These are phyloP conservation scores for Tolypeutes matacus DNA, from an alignment of 2,797 vertebrate genomes.

Conservation along the genomic window DNA sequence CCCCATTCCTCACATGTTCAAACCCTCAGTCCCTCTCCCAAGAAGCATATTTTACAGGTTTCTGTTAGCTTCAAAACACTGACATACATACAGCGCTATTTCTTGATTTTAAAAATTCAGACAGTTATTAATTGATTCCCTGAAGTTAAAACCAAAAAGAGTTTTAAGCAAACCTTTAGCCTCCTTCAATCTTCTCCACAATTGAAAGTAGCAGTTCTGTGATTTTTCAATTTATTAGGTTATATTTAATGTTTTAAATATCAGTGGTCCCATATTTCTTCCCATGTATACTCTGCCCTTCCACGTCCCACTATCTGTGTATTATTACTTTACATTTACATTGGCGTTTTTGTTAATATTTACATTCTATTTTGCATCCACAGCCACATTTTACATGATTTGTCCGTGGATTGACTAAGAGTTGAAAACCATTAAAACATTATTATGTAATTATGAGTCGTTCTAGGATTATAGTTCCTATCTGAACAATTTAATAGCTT, in stretches of 20 bases:
- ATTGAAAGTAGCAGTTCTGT: not conserved
- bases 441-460: not conserved
- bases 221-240: conserved; percentile 21
- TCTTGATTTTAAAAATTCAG: not conserved
- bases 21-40: not conserved
- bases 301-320: not conserved
- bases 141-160: conserved; percentile 10
- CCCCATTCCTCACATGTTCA: not conserved
- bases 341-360: not conserved
- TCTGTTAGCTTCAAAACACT: conserved; percentile 9
- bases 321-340: not conserved
- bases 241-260: conserved; percentile 31
- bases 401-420: not conserved
- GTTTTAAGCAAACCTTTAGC: not conserved
- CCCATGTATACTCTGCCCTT: not conserved
- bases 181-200: not conserved
- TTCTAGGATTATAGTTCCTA: not conserved
- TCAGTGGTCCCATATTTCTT: not conserved
- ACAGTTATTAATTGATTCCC: not conserved
- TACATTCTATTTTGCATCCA: not conserved
- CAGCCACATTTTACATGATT: not conserved
- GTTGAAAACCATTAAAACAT: conserved; percentile 17
- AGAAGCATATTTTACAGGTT: not conserved
- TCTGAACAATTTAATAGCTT: not conserved
- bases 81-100: not conserved